Base-by-base conservation (phyloP, 2,888 invertebrate species). In the Hymenopus coronatus region DNA sequence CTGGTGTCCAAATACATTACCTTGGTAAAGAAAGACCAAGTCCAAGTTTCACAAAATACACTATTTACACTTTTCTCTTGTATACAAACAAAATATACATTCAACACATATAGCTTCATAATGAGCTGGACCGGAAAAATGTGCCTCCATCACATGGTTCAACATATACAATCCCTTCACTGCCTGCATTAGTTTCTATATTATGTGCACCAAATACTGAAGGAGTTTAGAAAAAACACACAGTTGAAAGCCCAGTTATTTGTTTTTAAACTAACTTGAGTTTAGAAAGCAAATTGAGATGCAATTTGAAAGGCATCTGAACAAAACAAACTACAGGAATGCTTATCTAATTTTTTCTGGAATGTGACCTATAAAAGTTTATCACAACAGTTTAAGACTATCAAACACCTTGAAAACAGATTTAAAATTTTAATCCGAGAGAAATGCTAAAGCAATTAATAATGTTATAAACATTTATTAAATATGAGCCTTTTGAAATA, bases 1-100 rank as follows among this genome's bases (percentile, higher is more conserved):
- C 12, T 85, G 46, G 28, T 46, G 85, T 85, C 85, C 46, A 46
- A 46, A 85, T 70, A 70, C 54, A 25, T 70, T 70, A 70, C 54
- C 54, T 70, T 70, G 54, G 54, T 25, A 70, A 70, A 70, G 20
- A 20, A 20, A 70, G 40, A 70, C 54, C 54, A 70, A 70, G 54
- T 70, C 54, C 54, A 70, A 70, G 54, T 85, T 85, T 70, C 87
- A 87, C 87, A 87, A 87, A 87, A 87, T 87, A 87, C 87, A 82
- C 81, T 87, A 87, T 87, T 87, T 87, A 87, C 87, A 87, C 54
- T 70, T 70, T 70, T 33, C 87, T 87, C 87, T 70, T 70, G 54
- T 70, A 70, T 70, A 70, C 54, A 70, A 70, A 87, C 30, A 87
- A 82, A 87, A 87, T 87, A 82, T 87, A 87, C 87, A 87, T 70